phyloP scores from a whole-genome alignment of 2,113 vertebrate species.

The Sciurus niger region DNA sequence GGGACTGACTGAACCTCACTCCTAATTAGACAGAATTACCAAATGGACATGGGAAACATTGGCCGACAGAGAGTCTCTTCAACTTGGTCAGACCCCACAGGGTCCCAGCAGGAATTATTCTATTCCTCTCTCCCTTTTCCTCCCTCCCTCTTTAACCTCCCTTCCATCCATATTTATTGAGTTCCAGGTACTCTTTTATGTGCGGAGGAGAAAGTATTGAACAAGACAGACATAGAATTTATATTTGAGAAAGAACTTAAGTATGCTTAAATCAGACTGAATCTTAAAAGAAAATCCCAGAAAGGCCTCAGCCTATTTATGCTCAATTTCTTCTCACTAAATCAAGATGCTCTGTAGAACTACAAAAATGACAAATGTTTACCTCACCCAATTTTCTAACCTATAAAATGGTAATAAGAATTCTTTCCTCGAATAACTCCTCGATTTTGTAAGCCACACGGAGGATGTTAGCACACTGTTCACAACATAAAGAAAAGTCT shows the following conservation, averaged over 20 bases:
- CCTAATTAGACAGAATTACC: not conserved
- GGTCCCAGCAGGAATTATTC: not conserved
- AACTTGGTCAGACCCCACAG: not conserved
- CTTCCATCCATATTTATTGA: not conserved
- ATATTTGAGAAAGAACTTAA: not conserved
- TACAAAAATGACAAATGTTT: slow-evolving; percentile 19
- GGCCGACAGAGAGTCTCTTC: not conserved
- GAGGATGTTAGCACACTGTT: not conserved
- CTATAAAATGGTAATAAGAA: slow-evolving; percentile 30
- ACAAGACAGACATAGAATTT: not conserved
- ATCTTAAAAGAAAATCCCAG: not conserved
- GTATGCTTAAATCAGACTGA: not conserved
- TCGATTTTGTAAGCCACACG: slow-evolving; percentile 22
- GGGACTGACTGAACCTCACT: not conserved
- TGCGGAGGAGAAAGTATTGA: not conserved
- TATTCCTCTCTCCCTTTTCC: not conserved
- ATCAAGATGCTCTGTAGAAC: not conserved
- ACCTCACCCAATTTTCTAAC: slow-evolving; percentile 35
- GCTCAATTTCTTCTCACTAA: not conserved
- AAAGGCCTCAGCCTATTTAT: not conserved
- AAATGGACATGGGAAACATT: not conserved
- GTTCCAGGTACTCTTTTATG: not conserved
- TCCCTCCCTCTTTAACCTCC: no score
- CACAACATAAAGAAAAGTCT: not conserved
- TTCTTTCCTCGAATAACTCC: slow-evolving; percentile 43